Evolutionary conservation across 2,113 vertebrate species (phyloP), one percentile per base, ranked within the genome.

Genomic region (Baryphthengus martii): DNA sequence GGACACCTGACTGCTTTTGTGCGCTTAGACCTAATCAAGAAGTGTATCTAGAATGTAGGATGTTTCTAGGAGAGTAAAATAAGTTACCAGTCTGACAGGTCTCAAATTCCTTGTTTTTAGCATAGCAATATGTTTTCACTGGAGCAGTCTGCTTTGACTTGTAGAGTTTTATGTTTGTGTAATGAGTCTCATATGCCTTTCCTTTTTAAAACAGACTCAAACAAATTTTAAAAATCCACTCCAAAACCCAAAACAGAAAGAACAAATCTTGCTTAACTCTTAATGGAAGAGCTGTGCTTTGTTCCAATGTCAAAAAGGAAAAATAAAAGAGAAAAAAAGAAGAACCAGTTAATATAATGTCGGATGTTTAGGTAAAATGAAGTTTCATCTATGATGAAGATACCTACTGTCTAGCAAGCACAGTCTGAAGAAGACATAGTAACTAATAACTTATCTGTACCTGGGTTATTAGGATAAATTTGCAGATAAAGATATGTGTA

Each of bases 391-490:
- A 28, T 90, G 66, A 77, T 94, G 56, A 87, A 52, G 73, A 82
- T 90, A 93, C 67, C 47, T 93, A 29, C 75, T 91, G 74, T 85
- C 76, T 91, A 82, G 84, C 31, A 71, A 76, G 68, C 33, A 87
- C 76, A 83, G 31, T 91, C 61, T 91, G 67, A 95, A 88, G 77
- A 97, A 97, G 93, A 85, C 55, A 50, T 80, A 91, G 56, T 86
- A 79, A 73, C 84, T 94, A 95, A 96, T 95, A 97, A 96, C 55
- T 97, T 93, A 89, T 86, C 76, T 95, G 62, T 75, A 82, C 79
- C 78, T 90, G 72, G 58, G 80, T 98, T 97, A 98, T 97, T 93
- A 96, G 94, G 81, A 93, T 96, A 97, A 97, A 96, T 92, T 62
- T 80, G 52, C 21, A 72, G 89, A 96, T 96, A 90, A 95, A 96